Conservation (phyloP, 2,888 invertebrate species). For the Mechanitis messenoides region DNA sequence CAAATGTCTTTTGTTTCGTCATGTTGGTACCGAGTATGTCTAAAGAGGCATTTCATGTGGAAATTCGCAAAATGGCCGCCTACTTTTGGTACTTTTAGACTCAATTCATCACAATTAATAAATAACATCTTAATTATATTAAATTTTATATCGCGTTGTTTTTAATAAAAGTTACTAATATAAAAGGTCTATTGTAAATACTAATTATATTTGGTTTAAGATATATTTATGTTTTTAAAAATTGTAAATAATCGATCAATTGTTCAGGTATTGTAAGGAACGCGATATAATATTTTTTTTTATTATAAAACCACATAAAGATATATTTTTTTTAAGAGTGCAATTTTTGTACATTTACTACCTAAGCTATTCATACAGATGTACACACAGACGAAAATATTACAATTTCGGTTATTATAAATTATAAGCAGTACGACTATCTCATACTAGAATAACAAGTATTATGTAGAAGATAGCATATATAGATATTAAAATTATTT, state of each 20-base stretch:
- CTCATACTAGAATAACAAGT: slow-evolving; percentile 19
- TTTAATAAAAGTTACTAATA: background rate
- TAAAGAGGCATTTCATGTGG: slow-evolving; percentile 11
- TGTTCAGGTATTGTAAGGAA: background rate
- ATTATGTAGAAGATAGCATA: background rate
- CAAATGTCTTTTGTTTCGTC: background rate
- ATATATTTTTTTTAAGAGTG: slow-evolving; percentile 24
- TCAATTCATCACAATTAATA: slow-evolving; percentile 17
- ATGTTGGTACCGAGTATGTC: slow-evolving; percentile 7
- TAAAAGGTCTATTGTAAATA: background rate
- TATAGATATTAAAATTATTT: slow-evolving; percentile 3
- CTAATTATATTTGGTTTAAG: no score
- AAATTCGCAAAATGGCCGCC: slow-evolving; percentile 15
- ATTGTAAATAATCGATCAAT: no score
- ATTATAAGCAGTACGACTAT: slow-evolving; percentile 32
- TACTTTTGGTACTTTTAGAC: slow-evolving; percentile 25
- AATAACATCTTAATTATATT: slow-evolving; percentile 5
- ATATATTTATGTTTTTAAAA: no score
- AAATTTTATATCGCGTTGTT: slow-evolving; percentile 4
- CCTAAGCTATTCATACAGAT: slow-evolving; percentile 59
- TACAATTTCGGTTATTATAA: slow-evolving; percentile 39
- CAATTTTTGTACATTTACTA: slow-evolving; percentile 54
- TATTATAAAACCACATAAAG: slow-evolving; percentile 9
- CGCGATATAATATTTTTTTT: slow-evolving; percentile 1
- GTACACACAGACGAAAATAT: slow-evolving; percentile 51